These are phyloP conservation scores for Aphelocoma coerulescens DNA, from an alignment of 2,113 vertebrate species.

Conservation along the genomic window DNA sequence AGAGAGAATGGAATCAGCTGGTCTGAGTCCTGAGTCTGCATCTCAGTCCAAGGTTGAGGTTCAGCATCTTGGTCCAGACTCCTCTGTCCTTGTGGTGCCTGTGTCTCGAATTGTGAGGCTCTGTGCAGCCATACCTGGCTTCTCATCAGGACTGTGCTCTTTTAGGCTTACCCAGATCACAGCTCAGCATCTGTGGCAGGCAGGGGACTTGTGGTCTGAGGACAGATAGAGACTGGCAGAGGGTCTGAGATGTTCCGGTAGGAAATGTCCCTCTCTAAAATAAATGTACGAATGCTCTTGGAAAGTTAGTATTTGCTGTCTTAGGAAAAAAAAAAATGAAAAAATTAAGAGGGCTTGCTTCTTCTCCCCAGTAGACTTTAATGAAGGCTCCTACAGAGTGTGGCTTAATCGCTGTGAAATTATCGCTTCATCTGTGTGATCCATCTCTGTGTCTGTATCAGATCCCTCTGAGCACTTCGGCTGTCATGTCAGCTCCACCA, in stretches of 20 bases:
- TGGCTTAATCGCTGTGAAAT: slow-evolving; percentile 57
- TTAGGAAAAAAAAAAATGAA: neutral
- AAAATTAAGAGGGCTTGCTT: neutral
- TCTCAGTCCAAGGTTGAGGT: neutral
- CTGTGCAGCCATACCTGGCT: neutral
- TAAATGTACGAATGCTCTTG: neutral
- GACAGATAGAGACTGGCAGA: neutral
- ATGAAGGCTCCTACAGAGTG: slow-evolving; percentile 30
- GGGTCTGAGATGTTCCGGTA: neutral
- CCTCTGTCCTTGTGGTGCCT: neutral
- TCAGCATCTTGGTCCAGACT: neutral
- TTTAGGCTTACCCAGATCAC: neutral
- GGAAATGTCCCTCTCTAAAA: neutral
- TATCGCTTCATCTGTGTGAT: slow-evolving; percentile 33
- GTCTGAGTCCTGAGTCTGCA: neutral
- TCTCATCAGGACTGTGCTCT: neutral
- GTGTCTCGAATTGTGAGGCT: neutral
- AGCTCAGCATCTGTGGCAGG: neutral
- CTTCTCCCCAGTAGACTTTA: slow-evolving; percentile 15
- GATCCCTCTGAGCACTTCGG: neutral
- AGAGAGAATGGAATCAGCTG: neutral
- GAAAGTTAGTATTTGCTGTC: neutral
- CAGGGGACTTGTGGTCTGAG: neutral
- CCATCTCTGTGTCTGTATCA: slow-evolving; percentile 2
- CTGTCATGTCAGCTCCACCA: neutral